phyloP scores from a whole-genome alignment of 23 tunicate genomes.

The Trididemnum clinides region DNA sequence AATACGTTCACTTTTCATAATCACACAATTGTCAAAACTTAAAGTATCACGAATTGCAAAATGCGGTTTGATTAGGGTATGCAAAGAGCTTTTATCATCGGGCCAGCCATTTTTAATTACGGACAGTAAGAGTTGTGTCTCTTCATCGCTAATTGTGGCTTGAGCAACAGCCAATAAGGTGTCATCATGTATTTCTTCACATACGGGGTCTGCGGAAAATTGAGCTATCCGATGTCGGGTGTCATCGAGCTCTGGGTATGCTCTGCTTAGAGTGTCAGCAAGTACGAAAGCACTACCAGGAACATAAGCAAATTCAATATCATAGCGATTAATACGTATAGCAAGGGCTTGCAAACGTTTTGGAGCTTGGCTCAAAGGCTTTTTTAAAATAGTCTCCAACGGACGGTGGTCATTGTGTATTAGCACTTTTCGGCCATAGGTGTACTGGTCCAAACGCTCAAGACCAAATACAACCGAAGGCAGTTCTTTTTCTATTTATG shows the following conservation, averaged over 20 bases:
- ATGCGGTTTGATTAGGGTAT: neutral
- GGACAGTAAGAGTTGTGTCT: neutral
- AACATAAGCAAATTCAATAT: constrained; percentile 12
- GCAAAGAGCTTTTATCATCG: neutral
- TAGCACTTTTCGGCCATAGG: constrained; percentile 32
- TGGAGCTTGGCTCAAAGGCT: constrained; percentile 39
- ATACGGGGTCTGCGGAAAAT: neutral
- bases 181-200: constrained; percentile 27
- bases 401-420: constrained; percentile 38
- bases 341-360: constrained; percentile 9
- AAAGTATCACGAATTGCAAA: constrained; percentile 14
- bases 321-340: constrained; percentile 28
- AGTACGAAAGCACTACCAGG: constrained; percentile 16
- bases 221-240: neutral
- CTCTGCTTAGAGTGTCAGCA: constrained; percentile 39
- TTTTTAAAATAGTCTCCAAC: constrained; percentile 26
- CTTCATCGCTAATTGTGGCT: constrained; percentile 21
- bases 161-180: neutral
- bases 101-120: constrained; percentile 29
- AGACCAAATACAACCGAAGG: constrained; percentile 28
- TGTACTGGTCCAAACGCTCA: constrained; percentile 42
- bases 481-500: constrained; percentile 35
- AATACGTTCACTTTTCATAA: constrained; percentile 38
- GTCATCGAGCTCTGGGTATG: neutral
- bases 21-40: constrained; percentile 2